Evolutionary conservation across 2,113 vertebrate genomes (phyloP), one percentile per base, ranked within the genome.

Genomic region (Solea solea): DNA sequence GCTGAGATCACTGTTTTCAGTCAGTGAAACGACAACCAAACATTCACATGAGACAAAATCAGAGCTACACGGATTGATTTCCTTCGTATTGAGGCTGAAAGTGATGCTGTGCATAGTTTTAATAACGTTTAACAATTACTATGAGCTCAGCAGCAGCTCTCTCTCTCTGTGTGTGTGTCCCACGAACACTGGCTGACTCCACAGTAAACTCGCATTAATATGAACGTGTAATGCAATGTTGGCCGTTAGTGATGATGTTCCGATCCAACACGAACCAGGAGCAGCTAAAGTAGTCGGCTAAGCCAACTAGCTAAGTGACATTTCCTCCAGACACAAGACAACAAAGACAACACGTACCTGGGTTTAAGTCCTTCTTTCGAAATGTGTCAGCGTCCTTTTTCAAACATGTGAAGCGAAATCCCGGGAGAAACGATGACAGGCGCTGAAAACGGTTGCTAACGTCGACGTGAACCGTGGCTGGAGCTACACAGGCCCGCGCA

Each of bases 341-440:
- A 91, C 88, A 91, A 91, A 90, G 88, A 88, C 83, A 72, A 55
- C 69, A 91, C 89, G 77, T 88, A 91, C 83, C 86, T 89, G 66
- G 45, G 74, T 83, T 55, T 81, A 83, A 81, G 80, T 89, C 82
- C 74, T 82, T 76, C 76, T 84, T 72, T 81, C 53, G 72, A 61
- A 78, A 66, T 76, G 50, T 87, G 80, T 78, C 78, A 76, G 72
- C 67, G 76, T 88, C 86, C 72, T 74, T 84, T 85, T 52, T 46
- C 59, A 49, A 72, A 81, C 75, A 81, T 50, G 41, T 45, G 65
- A 74, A 59, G 68, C 72, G 57, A 83, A 85, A 83, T 83, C 77
- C 81, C 64, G 73, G 53, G 64, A n/a, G 27, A 45, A 69, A 78
- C 13, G 45, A 51, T 41, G 66, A 54, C 66, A 69, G 51, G 41